Evolutionary conservation across 2,888 invertebrate genomes (phyloP).

Genomic region (Parnassius glacialis): DNA sequence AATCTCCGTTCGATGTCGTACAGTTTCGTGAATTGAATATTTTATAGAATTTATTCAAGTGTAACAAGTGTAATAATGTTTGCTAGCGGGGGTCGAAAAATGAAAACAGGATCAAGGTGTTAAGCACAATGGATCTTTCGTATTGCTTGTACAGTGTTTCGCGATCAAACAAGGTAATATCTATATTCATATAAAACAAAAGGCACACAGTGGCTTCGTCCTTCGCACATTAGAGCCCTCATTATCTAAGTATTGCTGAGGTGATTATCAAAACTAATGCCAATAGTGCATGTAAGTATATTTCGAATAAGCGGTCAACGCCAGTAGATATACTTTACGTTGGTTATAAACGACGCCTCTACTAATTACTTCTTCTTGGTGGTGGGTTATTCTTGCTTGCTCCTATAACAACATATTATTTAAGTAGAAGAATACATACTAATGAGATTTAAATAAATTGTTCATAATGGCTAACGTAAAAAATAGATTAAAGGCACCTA

Average conservation of each 20-base stretch:
- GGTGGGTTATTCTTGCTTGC: conserved; percentile 53
- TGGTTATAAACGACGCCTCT: conserved; percentile 25
- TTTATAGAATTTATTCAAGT: conserved; percentile 14
- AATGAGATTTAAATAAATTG: conserved; percentile 35
- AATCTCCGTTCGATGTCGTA: conserved; percentile 22
- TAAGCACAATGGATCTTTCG: conserved; percentile 46
- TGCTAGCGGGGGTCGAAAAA: conserved; percentile 26
- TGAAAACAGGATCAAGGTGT: conserved; percentile 29
- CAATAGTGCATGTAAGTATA: conserved; percentile 72
- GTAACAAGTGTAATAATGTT: conserved; percentile 26
- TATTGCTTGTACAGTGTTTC: conserved; percentile 44
- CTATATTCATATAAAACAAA: conserved; percentile 69
- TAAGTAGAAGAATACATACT: conserved; percentile 50
- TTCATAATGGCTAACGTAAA: conserved; percentile 68
- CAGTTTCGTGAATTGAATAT: conserved; percentile 22
- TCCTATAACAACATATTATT: conserved; percentile 34
- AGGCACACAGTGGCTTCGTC: conserved; percentile 65
- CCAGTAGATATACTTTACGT: conserved; percentile 30
- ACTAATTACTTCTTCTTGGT: conserved; percentile 60
- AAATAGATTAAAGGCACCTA: conserved; percentile 59
- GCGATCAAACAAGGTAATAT: conserved; percentile 61
- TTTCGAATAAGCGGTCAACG: conserved; percentile 41
- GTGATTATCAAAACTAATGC: conserved; percentile 73
- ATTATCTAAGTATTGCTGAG: conserved; percentile 73
- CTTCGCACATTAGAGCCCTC: conserved; percentile 74